Evolutionary conservation across 1,140 invertebrate species (phyloP), one percentile per base, ranked within the genome.

Genomic region (Drosophila saltans): DNA sequence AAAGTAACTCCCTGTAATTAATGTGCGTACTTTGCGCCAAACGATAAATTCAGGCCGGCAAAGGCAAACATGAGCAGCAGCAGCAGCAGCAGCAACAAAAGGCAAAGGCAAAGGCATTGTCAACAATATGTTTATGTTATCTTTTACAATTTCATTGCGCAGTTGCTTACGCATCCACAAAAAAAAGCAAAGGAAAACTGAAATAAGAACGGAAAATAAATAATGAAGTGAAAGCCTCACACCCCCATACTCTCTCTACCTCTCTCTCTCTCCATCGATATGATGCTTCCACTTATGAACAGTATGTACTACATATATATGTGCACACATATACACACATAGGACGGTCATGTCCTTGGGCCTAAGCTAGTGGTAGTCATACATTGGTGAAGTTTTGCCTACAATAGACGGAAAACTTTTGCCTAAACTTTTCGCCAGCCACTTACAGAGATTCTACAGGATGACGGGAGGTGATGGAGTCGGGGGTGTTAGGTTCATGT

Each of bases 1-100:
- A 88, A 88, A 88, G 83, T 88, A 88, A 88, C 84, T 88, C 83
- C 80, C 69, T 62, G 84, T 88, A 88, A 88, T 88, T 88, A 88
- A 88, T 88, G 83, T 88, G 84, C 84, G 84, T 88, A 83, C 83
- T 89, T 88, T 89, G 83, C 84, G 83, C 69, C 74, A 78, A 80
- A 70, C 83, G 84, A 89, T 89, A 88, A 88, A 88, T 88, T 83
- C 78, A 66, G 60, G 65, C 57, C 57, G 33, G 16, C 8, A 39
- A 52, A 63, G 66, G 65, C 41, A 67, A 76, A 69, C 78, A 81
- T 43, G 52, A 67, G 10, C 59, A 64, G 52, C 60, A 72, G 59
- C 75, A 26, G 52, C 56, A 36, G 36, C 48, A 57, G 9, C 39
- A 66, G 57, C 62, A 36, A 36, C 33, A 36, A 36, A 16, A n/a